These are phyloP conservation scores for Drosophila mayaguana DNA, from an alignment of 2,888 invertebrate species.

Conservation along the genomic window DNA sequence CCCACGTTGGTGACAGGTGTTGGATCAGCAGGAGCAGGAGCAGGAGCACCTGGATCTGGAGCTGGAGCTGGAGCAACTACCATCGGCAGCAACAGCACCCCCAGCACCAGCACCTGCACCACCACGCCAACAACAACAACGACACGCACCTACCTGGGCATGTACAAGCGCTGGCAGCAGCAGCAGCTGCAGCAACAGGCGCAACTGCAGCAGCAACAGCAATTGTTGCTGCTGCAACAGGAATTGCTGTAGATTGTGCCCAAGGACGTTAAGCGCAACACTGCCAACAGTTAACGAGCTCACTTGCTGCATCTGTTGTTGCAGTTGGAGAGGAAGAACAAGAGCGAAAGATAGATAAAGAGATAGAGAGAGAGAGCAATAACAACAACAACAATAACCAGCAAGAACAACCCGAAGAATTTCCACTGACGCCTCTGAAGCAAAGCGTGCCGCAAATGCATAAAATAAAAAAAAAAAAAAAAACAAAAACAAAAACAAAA, in stretches of 20 bases:
- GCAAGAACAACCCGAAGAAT: constrained; percentile 51
- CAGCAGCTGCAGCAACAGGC: constrained; percentile 72
- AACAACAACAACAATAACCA: constrained; percentile 22
- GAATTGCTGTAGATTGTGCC: constrained; percentile 56
- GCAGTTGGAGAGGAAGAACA: not conserved
- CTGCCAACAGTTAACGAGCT: constrained; percentile 22
- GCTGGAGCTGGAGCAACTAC: constrained; percentile 17
- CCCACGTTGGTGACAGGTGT: constrained; percentile 4
- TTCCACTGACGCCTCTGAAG: constrained; percentile 40
- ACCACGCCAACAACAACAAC: constrained; percentile 27
- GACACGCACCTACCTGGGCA: constrained; percentile 62
- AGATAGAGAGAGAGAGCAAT: constrained; percentile 17
- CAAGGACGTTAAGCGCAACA: constrained; percentile 24
- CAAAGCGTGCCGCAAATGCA: constrained; percentile 49
- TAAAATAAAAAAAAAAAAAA: constrained; percentile 34
- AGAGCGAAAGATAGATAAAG: not conserved
- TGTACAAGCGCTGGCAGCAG: constrained; percentile 76
- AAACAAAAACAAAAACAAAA: constrained; percentile 23
- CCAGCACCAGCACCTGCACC: constrained; percentile 4
- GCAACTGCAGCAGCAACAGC: constrained; percentile 70
- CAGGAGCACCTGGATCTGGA: constrained; percentile 3
- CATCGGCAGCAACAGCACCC: constrained; percentile 20
- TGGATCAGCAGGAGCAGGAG: constrained; percentile 23
- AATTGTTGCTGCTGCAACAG: constrained; percentile 63
- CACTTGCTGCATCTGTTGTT: constrained; percentile 16